Percentiles rank a stretch among this genome's conserved stretches.
Evolutionary conservation across 2,797 vertebrate species (phyloP).

Genomic region (Enteromius treurensis): DNA sequence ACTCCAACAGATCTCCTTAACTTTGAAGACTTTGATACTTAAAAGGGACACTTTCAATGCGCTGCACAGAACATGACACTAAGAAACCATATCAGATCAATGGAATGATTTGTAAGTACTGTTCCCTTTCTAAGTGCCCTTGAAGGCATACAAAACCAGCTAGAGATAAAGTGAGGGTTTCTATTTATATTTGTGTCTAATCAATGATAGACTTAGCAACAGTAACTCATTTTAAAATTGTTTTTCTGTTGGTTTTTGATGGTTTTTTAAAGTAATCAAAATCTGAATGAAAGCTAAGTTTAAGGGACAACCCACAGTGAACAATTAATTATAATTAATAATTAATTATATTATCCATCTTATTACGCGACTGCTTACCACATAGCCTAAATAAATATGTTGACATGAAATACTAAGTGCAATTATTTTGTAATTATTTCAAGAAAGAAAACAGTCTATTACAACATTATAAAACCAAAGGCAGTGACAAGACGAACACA

Average conservation of each 20-base stretch:
- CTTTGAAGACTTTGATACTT: constrained; percentile 1
- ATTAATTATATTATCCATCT: background rate
- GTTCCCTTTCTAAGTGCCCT: background rate
- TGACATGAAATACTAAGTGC: background rate
- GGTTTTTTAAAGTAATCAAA: background rate
- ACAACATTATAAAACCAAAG: background rate
- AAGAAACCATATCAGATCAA: constrained; percentile 8
- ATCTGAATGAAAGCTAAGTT: background rate
- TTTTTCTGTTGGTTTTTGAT: background rate
- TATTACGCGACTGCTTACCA: background rate
- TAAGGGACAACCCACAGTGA: background rate
- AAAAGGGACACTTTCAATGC: background rate
- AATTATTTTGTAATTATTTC: too few relatives aligned
- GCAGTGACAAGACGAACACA: background rate
- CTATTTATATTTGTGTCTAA: background rate
- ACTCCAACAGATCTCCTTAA: background rate
- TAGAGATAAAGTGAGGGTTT: background rate
- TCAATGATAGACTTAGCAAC: background rate
- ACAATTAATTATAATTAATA: background rate
- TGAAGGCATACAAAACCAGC: constrained; percentile 12
- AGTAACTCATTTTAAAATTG: background rate
- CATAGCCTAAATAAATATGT: background rate
- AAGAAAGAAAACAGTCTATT: background rate
- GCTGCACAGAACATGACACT: background rate
- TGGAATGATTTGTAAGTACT: background rate